Evolutionary conservation across 2,888 invertebrate genomes (phyloP), one percentile per base, ranked within the genome.

Genomic region (Amiota minor): DNA sequence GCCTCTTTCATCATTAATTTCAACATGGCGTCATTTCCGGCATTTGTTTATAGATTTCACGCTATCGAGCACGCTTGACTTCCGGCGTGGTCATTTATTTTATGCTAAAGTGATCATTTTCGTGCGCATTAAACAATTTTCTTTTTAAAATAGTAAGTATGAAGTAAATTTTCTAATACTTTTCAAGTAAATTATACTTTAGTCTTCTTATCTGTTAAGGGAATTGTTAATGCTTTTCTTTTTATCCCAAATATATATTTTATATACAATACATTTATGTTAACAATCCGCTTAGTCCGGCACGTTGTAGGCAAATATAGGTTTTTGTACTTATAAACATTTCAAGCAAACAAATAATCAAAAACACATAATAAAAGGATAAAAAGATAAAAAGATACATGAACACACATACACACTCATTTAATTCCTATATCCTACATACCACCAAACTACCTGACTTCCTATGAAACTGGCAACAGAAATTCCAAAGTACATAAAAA

Each of bases 1-100:
- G 70, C 64, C 59, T 64, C 83, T 35, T 35, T 35, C 35, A 6
- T 80, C 85, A 82, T 82, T 82, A 85, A 85, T 83, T 84, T 83
- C 80, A 35, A 35, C 35, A 83, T 83, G 83, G 82, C 79, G 82
- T 79, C 80, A 85, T 79, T 82, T 85, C 80, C 82, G 82, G 35
- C 35, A 35, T 77, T 71, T 75, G 74, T 77, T 76, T 55, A 70
- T 45, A 61, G 59, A 61, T 70, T 18, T 35, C 35, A 35, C 35
- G 35, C 35, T 35, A 35, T 35, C 35, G 35, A 35, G 35, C 35
- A 18, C 59, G 59, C 49, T 70, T 46, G 47, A 59, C 47, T 70
- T 47, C 70, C 35, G 35, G 55, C 55, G 35, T 23, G 12, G 9
- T 16, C n/a, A 69, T 55, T 69, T 45, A 55, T 49, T 50, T 35